Conservation (phyloP, 2,113 vertebrate genomes). For the Acrocephalus kingi region DNA sequence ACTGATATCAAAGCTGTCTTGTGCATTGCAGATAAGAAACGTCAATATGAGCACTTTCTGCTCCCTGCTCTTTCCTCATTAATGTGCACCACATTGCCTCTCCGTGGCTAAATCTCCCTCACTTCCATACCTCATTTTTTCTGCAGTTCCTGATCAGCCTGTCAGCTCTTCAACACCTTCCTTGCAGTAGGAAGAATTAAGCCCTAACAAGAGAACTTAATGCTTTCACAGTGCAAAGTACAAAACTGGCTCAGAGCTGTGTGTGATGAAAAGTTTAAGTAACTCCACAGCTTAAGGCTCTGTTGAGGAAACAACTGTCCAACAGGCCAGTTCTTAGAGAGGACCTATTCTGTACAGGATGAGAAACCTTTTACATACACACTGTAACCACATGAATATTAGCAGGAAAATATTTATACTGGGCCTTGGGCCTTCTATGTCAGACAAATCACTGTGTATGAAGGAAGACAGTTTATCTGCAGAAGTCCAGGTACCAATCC, state of each 20-base stretch:
- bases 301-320: not conserved
- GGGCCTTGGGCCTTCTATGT: not conserved
- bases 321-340: not conserved
- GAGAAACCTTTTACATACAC: not conserved
- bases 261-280: not conserved
- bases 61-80: not conserved
- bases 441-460: not conserved
- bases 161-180: not conserved
- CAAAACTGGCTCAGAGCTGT: not conserved
- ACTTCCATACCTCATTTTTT: not conserved
- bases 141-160: not conserved
- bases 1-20: not conserved
- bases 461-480: not conserved
- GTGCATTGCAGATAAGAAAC: not conserved
- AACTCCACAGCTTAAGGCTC: not conserved
- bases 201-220: not conserved
- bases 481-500: not conserved
- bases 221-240: not conserved
- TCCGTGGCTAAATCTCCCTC: not conserved
- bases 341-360: not conserved
- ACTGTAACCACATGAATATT: not conserved
- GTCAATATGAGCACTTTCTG: not conserved
- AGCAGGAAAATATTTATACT: not conserved
- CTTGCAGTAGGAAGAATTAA: not conserved
- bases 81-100: not conserved